These are phyloP conservation scores for Lampris incognitus DNA, from an alignment of 2,113 vertebrate species.

Conservation along the genomic window DNA sequence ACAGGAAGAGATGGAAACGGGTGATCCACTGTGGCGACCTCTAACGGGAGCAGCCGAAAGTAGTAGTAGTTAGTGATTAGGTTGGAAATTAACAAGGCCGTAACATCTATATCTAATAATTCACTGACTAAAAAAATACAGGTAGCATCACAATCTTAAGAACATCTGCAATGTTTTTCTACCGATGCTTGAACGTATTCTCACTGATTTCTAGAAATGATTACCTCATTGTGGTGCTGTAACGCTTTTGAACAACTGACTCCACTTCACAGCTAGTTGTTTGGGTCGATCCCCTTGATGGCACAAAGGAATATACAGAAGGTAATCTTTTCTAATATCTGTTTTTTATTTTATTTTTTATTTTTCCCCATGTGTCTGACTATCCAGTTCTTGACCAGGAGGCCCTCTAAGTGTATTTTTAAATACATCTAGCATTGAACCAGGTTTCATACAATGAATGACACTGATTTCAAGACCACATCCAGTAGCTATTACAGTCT, in stretches of 20 bases:
- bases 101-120: too few species aligned
- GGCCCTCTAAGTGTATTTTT: neutral
- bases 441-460: neutral
- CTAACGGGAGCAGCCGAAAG: too few species aligned
- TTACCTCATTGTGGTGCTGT: neutral
- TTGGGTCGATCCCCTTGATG: conserved; percentile 98
- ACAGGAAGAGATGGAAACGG: too few species aligned
- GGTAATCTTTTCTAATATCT: conserved; percentile 77
- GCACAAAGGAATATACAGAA: conserved; percentile 99
- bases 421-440: neutral
- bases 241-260: conserved; percentile 16
- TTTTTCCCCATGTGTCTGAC: neutral
- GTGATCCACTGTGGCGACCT: too few species aligned
- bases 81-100: too few species aligned
- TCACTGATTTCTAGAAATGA: too few species aligned
- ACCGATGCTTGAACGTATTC: too few species aligned
- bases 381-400: neutral
- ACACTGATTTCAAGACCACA: neutral
- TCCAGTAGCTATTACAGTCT: too few species aligned
- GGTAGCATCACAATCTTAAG: too few species aligned
- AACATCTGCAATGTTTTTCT: too few species aligned
- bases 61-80: too few species aligned
- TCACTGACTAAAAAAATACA: too few species aligned
- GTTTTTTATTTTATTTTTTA: neutral
- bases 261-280: conserved; percentile 89